phyloP scores from a whole-genome alignment of 2,113 vertebrate species.

The Otolemur garnettii region DNA sequence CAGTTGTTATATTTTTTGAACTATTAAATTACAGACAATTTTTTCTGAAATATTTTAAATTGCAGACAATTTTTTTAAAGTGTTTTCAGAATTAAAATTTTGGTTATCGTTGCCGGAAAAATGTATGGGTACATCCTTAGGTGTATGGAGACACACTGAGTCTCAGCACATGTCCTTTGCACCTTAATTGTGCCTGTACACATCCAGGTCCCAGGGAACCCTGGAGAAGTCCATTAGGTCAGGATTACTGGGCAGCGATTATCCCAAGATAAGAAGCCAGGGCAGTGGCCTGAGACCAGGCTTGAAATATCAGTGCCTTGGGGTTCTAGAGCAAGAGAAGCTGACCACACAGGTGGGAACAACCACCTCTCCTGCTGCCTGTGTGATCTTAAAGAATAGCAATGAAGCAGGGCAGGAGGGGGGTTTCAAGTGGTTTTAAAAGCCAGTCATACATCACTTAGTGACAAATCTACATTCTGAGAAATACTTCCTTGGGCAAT shows the following conservation, averaged over 20 bases:
- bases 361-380: not conserved
- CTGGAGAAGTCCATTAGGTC: not conserved
- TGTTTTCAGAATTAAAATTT: not conserved
- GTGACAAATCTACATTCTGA: not conserved
- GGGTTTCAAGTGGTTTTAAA: not conserved
- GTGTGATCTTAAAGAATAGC: not conserved
- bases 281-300: not conserved
- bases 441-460: too few species aligned
- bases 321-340: not conserved
- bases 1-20: not conserved
- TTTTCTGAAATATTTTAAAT: slow-evolving; percentile 20
- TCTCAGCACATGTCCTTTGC: not conserved
- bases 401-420: not conserved
- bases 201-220: not conserved
- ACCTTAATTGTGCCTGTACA: not conserved
- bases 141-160: not conserved
- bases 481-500: not conserved
- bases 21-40: not conserved
- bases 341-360: not conserved
- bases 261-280: not conserved
- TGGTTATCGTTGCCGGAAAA: not conserved
- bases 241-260: not conserved
- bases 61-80: not conserved
- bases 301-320: too few species aligned
- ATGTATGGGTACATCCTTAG: not conserved